Base-by-base conservation (phyloP, 1,140 invertebrate species). In the Drosophila setifemur region DNA sequence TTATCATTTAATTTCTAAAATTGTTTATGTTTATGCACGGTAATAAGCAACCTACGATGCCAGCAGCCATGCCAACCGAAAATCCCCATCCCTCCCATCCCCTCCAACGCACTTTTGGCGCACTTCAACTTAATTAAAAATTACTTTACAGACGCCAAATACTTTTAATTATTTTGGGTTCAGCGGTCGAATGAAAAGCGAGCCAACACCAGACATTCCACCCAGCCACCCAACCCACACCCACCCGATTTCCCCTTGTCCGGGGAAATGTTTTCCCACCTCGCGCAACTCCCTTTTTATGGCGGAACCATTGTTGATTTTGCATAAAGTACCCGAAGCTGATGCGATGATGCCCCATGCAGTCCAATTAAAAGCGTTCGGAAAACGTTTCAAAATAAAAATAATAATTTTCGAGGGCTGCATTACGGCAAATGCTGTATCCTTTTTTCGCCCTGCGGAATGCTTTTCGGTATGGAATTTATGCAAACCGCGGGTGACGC, bases 1-100 rank as follows among this genome's bases (percentile, higher is more conserved):
- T 85, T 86, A 85, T 86, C 79, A 85, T 85, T 85, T 85, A 85
- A 85, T 85, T 85, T 85, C 79, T 79, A 86, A 86, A 85, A 86
- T 83, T 85, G 79, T 83, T 83, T 79, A 79, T 85, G 81, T 85
- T 85, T 85, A 85, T 85, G 75, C 55, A 72, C 79, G 81, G 79
- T 83, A 83, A 83, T 83, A 83, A 85, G 79, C 79, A 83, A 74
- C 79, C 79, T 58, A 40, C 69, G 18, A 47, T 33, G 61, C 14
- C 39, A 35, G 28, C 39, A 45, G 6, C 23, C 29, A 11, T 14
- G 18, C 9, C 9, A 12, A 25, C 18, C 47, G 21, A 11, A 49
- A 28, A 37, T 19, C 16, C 11, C 42, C 2, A 18, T 25, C 26
- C 40, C 23, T 33, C 18, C 23, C 47, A 55, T 39, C 12, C 29